Base-by-base conservation (phyloP, 2,888 invertebrate genomes). In the Carcina quercana region DNA sequence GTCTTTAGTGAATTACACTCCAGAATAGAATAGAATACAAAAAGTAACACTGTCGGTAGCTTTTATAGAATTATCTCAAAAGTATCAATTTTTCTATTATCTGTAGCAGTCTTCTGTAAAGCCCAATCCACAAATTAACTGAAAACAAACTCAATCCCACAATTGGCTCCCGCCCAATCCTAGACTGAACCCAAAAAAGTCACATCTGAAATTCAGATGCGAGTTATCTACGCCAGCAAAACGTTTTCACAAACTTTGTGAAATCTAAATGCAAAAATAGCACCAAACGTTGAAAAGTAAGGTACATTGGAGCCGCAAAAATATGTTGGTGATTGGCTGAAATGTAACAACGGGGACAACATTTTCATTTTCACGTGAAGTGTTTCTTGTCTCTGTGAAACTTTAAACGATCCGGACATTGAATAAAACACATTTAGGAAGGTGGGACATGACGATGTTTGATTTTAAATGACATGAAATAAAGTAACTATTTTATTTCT, bases 201-300 rank as follows among this genome's bases (percentile, higher is more conserved):
- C 55, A 50, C 55, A 70, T 69, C 63, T 65, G 66, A 71, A 71
- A 58, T 71, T 70, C 64, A 67, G 66, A 70, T 70, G 42, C 32
- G 53, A 47, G 50, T 58, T 54, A 51, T 55, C 46, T 43, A 45
- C 50, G 51, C 56, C 52, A 59, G 59, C 48, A 44, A 60, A 64
- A 62, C 52, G 54, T 49, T 58, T 43, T 44, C 39, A 38, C 43
- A 38, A 39, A 15, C 25, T 25, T 8, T n/a, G 7, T 15, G 13
- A 3, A n/a, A 25, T 15, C 11, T 13, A 7, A 31, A 39, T 8
- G 15, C 32, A 7, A 41, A 38, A 40, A 25, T 37, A 15, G n/a
- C n/a, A n/a, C n/a, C n/a, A n/a, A n/a, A n/a, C n/a, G n/a, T n/a
- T n/a, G n/a, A n/a, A n/a, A n/a, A 14, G 15, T 32, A 30, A 28